Conservation (phyloP, 2,888 invertebrate species). For the Nemotelus nigrinus region DNA sequence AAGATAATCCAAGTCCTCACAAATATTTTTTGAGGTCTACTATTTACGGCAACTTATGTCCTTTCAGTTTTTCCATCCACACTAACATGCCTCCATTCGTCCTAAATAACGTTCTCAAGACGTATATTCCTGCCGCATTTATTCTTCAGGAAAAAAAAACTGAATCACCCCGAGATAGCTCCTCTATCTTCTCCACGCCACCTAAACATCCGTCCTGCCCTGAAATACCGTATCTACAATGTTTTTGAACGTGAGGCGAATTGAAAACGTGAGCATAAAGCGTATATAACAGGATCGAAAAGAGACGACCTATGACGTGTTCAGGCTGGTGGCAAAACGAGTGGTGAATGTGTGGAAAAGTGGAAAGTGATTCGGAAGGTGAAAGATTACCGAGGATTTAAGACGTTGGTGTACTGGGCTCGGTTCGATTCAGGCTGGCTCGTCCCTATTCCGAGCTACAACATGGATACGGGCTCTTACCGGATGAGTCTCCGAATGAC, state of each 20-base stretch:
- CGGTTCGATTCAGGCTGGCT: not conserved
- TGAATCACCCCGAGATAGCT: too few relatives aligned
- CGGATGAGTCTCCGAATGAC: constrained; percentile 6
- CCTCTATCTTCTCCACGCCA: too few relatives aligned
- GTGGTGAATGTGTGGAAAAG: constrained; percentile 46
- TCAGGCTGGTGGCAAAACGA: constrained; percentile 44
- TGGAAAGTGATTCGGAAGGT: constrained; percentile 42
- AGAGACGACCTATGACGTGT: constrained; percentile 32
- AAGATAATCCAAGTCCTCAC: too few relatives aligned
- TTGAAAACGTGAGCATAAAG: constrained; percentile 27
- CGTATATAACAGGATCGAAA: constrained; percentile 3
- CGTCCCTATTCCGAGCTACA: not conserved
- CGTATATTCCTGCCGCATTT: too few relatives aligned
- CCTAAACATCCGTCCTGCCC: too few relatives aligned
- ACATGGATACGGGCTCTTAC: constrained; percentile 31
- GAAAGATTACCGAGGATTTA: constrained; percentile 42
- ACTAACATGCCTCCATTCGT: too few relatives aligned
- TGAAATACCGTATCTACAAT: not conserved
- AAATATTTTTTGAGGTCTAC: too few relatives aligned
- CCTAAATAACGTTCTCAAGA: too few relatives aligned
- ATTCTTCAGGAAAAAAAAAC: too few relatives aligned
- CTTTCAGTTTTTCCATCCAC: too few relatives aligned
- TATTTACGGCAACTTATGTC: too few relatives aligned
- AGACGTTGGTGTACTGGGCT: constrained; percentile 7
- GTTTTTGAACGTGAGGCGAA: not conserved